These are phyloP conservation scores for Sigmodon hispidus DNA, from an alignment of 2,113 vertebrate species.

Conservation along the genomic window DNA sequence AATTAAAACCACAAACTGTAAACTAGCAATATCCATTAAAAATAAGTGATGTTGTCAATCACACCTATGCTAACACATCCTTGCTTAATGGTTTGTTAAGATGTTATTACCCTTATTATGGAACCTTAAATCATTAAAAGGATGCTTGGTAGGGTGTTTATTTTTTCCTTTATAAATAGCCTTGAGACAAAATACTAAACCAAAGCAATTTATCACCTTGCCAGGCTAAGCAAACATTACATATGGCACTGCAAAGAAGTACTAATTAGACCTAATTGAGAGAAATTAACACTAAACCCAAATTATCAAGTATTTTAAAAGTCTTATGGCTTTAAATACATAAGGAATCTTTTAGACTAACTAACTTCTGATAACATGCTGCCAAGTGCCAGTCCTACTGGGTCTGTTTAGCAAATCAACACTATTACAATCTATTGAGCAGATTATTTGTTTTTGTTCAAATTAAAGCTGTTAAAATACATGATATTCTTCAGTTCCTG, in stretches of 20 bases:
- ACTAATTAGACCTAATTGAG: conserved; percentile 69
- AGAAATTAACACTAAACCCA: conserved; percentile 59
- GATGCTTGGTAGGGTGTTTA: background rate
- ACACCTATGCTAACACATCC: background rate
- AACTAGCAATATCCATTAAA: background rate
- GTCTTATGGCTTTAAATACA: conserved; percentile 25
- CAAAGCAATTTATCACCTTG: conserved; percentile 64
- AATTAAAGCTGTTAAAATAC: conserved; percentile 32
- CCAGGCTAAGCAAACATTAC: conserved; percentile 51
- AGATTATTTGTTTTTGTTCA: conserved; percentile 5
- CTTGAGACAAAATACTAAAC: conserved; percentile 55
- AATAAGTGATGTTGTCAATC: background rate
- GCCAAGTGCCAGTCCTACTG: background rate
- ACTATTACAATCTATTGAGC: background rate
- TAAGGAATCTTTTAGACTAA: background rate
- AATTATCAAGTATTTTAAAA: conserved; percentile 51
- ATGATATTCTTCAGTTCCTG: background rate
- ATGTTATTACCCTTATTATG: background rate
- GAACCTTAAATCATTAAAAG: conserved; percentile 58
- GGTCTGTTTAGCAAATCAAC: conserved; percentile 32
- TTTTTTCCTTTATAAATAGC: conserved; percentile 52
- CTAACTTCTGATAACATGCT: background rate
- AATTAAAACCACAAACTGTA: conserved; percentile 23
- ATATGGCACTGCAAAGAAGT: conserved; percentile 1
- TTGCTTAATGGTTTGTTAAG: conserved; percentile 52